Conservation (phyloP, 2,888 invertebrate genomes). For the Caenorhabditis macrosperma region DNA sequence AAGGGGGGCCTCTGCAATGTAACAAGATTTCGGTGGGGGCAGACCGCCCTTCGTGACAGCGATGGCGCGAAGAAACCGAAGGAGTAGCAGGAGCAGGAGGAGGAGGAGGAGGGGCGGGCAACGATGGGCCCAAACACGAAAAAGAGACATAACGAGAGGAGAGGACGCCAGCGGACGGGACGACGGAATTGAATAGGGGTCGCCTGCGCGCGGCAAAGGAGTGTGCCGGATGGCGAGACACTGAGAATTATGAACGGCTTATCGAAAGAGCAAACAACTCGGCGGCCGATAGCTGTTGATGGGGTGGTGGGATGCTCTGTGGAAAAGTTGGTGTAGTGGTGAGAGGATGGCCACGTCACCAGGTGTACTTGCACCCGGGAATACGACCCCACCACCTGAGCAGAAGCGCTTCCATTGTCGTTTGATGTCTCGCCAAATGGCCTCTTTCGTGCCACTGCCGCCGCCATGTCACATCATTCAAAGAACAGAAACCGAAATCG, state of each 20-base stretch:
- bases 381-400: not conserved
- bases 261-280: conserved; percentile 56
- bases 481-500: conserved; percentile 43
- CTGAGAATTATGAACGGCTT: conserved; percentile 57
- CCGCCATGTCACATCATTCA: conserved; percentile 25
- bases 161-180: conserved; percentile 31
- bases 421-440: conserved; percentile 17
- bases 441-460: conserved; percentile 17
- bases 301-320: conserved; percentile 22
- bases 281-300: conserved; percentile 24
- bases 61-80: conserved; percentile 44
- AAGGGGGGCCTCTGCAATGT: conserved; percentile 35
- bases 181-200: conserved; percentile 50
- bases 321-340: conserved; percentile 15
- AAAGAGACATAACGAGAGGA: conserved; percentile 49
- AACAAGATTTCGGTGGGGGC: conserved; percentile 43
- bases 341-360: conserved; percentile 8
- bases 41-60: conserved; percentile 21
- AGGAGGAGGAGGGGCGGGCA: conserved; percentile 24
- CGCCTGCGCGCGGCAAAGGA: conserved; percentile 36
- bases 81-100: conserved; percentile 15
- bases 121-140: conserved; percentile 43
- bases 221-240: conserved; percentile 43
- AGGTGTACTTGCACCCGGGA: not conserved
- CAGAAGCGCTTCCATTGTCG: conserved; percentile 1